These are phyloP conservation scores for Drosophila pandora DNA, from an alignment of 1,140 invertebrate species.

Conservation along the genomic window DNA sequence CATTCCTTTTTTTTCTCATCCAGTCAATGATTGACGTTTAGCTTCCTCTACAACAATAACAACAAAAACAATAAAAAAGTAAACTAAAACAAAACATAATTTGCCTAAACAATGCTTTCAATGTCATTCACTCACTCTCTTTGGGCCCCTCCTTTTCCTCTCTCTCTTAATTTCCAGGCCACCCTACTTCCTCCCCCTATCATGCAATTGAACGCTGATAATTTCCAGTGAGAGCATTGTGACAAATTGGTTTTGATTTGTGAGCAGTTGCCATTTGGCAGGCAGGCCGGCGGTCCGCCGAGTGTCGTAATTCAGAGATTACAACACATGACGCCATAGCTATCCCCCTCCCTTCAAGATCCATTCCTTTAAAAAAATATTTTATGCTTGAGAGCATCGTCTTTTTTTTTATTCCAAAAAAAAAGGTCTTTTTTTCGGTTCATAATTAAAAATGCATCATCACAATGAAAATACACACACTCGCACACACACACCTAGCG, in stretches of 20 bases:
- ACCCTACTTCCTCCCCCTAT: neutral
- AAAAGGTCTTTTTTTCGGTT: conserved; percentile 56
- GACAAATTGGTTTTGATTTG: conserved; percentile 80
- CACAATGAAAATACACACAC: conserved; percentile 46
- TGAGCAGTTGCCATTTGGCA: conserved; percentile 37
- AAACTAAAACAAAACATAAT: conserved; percentile 69
- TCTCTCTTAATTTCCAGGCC: neutral
- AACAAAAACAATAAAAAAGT: conserved; percentile 4
- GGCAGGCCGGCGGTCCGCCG: neutral
- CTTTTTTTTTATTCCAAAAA: conserved; percentile 10
- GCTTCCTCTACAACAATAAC: conserved; percentile 23
- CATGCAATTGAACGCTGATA: conserved; percentile 70
- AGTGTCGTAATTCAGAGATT: conserved; percentile 67
- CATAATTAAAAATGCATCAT: conserved; percentile 78
- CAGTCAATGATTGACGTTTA: conserved; percentile 69
- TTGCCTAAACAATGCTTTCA: conserved; percentile 64
- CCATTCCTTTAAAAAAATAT: conserved; percentile 29
- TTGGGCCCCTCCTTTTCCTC: conserved; percentile 20
- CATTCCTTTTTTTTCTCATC: conserved; percentile 30
- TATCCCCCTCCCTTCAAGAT: too few species aligned
- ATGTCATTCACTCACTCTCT: conserved; percentile 49
- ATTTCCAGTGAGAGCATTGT: conserved; percentile 71
- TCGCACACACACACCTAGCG: conserved; percentile 50
- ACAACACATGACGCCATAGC: conserved; percentile 60
- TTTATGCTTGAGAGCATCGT: conserved; percentile 71